Conservation (phyloP, 2,113 vertebrate species). For the Chloropsis hardwickii region DNA sequence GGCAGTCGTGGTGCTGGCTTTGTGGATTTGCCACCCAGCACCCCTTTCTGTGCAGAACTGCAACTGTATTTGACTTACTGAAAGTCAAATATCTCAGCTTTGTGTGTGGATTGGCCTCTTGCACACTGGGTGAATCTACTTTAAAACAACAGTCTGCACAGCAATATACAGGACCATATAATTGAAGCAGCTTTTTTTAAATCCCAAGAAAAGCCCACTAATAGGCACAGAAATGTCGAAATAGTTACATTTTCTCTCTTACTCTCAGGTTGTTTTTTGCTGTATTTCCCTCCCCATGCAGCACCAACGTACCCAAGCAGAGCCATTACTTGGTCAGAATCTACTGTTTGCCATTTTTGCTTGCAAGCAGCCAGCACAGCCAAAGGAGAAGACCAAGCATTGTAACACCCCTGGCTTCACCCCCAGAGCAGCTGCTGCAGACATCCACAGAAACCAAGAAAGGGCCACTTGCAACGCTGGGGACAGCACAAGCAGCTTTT, state of each 20-base stretch:
- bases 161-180: not conserved
- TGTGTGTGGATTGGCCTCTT: not conserved
- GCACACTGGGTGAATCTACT: not conserved
- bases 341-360: not conserved
- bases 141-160: not conserved
- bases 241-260: not conserved
- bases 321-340: not conserved
- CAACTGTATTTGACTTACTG: not conserved
- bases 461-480: not conserved
- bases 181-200: not conserved
- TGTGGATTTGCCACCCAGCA: not conserved
- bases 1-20: not conserved
- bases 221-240: not conserved
- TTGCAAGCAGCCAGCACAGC: too few species aligned
- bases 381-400: not conserved
- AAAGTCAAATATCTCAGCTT: not conserved
- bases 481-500: not conserved
- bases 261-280: accelerated
- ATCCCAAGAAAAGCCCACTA: not conserved
- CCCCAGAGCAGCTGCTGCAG: not conserved
- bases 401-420: not conserved
- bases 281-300: accelerated
- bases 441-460: not conserved
- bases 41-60: not conserved
- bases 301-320: not conserved